Evolutionary conservation across 37 sponge, comb jelly and placozoan genomes (phyloP).

Genomic region (Mnemiopsis leidyi): DNA sequence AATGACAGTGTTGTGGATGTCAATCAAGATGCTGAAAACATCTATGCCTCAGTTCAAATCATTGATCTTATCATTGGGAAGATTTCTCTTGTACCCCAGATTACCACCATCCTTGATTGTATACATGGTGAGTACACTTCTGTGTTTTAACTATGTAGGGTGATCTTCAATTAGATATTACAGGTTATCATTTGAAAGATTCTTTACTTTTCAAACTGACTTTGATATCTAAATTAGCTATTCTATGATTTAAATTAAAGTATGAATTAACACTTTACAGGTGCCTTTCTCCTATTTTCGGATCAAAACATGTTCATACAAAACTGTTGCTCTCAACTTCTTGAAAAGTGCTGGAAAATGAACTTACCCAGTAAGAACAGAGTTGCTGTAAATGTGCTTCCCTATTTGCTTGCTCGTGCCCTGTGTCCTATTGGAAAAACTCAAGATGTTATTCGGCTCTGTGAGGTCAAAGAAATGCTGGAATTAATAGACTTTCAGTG

Average conservation of each 20-base stretch:
- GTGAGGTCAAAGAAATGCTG: constrained; percentile 18
- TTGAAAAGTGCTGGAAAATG: background rate
- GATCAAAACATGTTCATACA: background rate
- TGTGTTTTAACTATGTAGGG: background rate
- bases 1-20: background rate
- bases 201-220: too few relatives aligned
- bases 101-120: too few relatives aligned
- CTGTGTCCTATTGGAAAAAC: background rate
- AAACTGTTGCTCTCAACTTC: background rate
- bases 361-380: too few relatives aligned
- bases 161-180: too few relatives aligned
- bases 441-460: background rate
- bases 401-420: background rate
- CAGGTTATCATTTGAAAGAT: too few relatives aligned
- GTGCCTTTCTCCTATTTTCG: background rate
- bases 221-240: too few relatives aligned
- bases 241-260: too few relatives aligned
- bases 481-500: background rate
- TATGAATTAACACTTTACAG: background rate
- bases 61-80: too few relatives aligned
- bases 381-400: background rate
- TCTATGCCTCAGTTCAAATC: background rate
- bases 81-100: too few relatives aligned
- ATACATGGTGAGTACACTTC: too few relatives aligned
- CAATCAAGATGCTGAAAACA: background rate